phyloP scores from a whole-genome alignment of 1,140 invertebrate genomes.

The Gryllus bimaculatus region DNA sequence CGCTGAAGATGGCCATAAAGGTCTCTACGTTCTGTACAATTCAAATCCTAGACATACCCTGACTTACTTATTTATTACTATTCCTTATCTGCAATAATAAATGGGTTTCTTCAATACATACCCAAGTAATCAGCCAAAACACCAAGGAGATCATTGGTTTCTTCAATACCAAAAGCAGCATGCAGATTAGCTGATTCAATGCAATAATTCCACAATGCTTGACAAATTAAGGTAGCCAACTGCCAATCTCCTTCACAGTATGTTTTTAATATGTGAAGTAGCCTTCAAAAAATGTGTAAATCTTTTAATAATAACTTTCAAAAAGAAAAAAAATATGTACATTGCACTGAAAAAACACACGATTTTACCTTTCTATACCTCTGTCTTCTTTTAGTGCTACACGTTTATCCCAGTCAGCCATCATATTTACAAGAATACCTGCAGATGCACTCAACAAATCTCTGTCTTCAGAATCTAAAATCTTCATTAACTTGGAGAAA shows the following conservation, averaged over 20 bases:
- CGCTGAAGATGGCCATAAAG: too few species aligned
- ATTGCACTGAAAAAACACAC: not conserved
- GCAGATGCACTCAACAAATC: constrained; percentile 49
- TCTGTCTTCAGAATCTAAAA: constrained; percentile 42
- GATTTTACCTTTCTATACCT: constrained; percentile 27
- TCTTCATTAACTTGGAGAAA: constrained; percentile 39
- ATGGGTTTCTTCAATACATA: constrained; percentile 23
- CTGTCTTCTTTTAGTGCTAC: constrained; percentile 36
- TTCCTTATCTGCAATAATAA: not conserved
- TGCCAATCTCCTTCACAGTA: constrained; percentile 50
- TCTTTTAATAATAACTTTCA: not conserved
- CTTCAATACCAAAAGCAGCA: constrained; percentile 38
- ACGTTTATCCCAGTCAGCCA: constrained; percentile 50
- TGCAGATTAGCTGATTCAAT: constrained; percentile 43
- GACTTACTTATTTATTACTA: not conserved
- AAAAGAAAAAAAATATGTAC: not conserved
- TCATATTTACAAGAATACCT: constrained; percentile 59
- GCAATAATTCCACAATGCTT: constrained; percentile 62
- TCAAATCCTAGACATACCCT: too few species aligned
- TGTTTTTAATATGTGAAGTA: constrained; percentile 43
- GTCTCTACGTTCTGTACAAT: too few species aligned
- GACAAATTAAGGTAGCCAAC: constrained; percentile 49
- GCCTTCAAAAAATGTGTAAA: constrained; percentile 30
- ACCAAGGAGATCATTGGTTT: constrained; percentile 43
- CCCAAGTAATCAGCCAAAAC: constrained; percentile 47